A percentile compares a stretch with the other conserved stretches of the same genome.
These are phyloP conservation scores for Turdus rufiventris DNA, from an alignment of 2,113 vertebrate genomes.

Conservation along the genomic window DNA sequence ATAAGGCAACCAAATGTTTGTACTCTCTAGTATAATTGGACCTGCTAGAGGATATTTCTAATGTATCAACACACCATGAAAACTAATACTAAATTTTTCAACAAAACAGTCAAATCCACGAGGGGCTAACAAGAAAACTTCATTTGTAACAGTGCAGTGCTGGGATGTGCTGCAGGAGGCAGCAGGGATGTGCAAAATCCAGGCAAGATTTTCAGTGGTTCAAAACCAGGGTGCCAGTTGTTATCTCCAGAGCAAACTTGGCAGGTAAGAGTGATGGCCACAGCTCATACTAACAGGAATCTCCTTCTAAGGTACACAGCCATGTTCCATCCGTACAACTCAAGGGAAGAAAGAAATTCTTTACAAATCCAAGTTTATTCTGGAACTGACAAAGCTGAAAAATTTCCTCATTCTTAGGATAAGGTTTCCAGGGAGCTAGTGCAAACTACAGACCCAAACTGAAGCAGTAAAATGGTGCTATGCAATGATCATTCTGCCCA, in stretches of 20 bases:
- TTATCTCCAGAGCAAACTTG: not conserved
- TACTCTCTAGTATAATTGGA: not conserved
- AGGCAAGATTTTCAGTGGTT: not conserved
- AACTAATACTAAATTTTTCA: not conserved
- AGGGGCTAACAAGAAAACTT: not conserved
- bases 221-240: not conserved
- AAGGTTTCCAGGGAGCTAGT: not conserved
- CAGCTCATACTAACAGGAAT: not conserved
- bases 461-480: not conserved
- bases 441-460: not conserved
- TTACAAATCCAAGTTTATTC: not conserved
- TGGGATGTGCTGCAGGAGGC: not conserved
- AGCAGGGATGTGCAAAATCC: rapidly evolving
- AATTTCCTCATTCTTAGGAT: not conserved
- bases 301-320: not conserved
- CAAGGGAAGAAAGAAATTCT: not conserved
- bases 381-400: too few relatives aligned
- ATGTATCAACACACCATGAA: not conserved
- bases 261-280: not conserved
- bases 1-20: not conserved
- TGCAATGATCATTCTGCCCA: not conserved
- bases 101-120: not conserved
- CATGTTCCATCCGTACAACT: not conserved
- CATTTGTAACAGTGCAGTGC: not conserved
- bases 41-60: not conserved